Evolutionary conservation across 2,888 invertebrate species (phyloP), one percentile per base, ranked within the genome.

Genomic region (Polyommatus icarus): DNA sequence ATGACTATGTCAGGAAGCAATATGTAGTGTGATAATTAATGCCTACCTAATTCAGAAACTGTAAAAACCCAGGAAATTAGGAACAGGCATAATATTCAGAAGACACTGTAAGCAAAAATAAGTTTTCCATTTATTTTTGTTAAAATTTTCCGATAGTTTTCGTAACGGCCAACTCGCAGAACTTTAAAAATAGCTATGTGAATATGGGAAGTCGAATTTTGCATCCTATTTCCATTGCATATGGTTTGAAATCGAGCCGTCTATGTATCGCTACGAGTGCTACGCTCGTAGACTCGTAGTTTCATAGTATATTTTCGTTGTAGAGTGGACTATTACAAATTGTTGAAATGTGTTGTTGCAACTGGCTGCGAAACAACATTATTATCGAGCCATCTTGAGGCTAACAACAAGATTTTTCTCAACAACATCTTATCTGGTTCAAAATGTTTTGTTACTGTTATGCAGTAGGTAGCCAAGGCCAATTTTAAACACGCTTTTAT

Each of bases 301-400:
- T 29, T 15, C 15, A 12, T 67, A 6, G 67, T 10, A 67, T 67
- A 67, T 32, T 67, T 32, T 67, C 18, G 67, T 29, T 67, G 29
- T 67, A 67, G 15, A 67, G 29, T 67, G 67, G 67, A 67, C 67
- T 67, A 12, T 29, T 67, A 67, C 67, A 67, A 67, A 67, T 67
- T 61, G 61, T 24, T 8, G 18, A 67, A 29, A 67, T 67, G 29
- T 67, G 29, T 15, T 29, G 67, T 67, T 32, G 29, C 29, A 29
- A 61, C 67, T 61, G 24, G 61, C 24, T 67, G 67, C 67, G 29
- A 29, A 67, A 67, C 67, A 67, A 67, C 15, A 5, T 67, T 29
- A 4, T 67, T 18, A 32, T 67, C 67, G 29, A 18, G 15, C 67
- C 67, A 15, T 67, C 67, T 67, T 67, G 29, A 29, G 18, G 67